Evolutionary conservation across 2,113 vertebrate species (phyloP).

Genomic region (Triplophysa tibetana): DNA sequence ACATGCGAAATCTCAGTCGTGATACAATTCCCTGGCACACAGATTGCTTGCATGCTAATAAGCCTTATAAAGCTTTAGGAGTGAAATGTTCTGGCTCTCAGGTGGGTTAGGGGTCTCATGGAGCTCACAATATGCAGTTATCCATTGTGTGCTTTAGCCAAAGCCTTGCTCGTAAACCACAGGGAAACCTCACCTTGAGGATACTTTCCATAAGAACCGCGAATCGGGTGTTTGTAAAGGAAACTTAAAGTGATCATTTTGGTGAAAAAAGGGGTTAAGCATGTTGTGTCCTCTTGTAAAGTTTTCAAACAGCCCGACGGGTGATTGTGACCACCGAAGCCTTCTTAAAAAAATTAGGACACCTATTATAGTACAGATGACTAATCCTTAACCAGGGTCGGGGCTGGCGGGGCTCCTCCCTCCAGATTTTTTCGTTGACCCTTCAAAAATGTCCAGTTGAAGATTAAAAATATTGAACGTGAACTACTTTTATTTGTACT

Average conservation of each 20-base stretch:
- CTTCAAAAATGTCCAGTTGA: too few relatives aligned
- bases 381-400: too few relatives aligned
- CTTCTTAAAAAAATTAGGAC: too few relatives aligned
- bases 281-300: too few relatives aligned
- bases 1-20: slow-evolving; percentile 27
- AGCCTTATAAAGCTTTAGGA: slow-evolving; percentile 26
- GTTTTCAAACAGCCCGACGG: too few relatives aligned
- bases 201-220: slow-evolving; percentile 41
- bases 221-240: slow-evolving; percentile 46
- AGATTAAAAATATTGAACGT: too few relatives aligned
- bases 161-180: slow-evolving; percentile 14
- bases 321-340: too few relatives aligned
- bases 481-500: too few relatives aligned
- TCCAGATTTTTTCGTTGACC: too few relatives aligned
- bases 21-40: slow-evolving; percentile 16
- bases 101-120: slow-evolving; percentile 39
- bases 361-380: too few relatives aligned
- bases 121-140: slow-evolving; percentile 41
- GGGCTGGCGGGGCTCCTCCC: too few relatives aligned
- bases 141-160: slow-evolving; percentile 28
- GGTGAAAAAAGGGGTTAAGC: too few relatives aligned
- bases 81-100: slow-evolving; percentile 13
- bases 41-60: slow-evolving; percentile 26
- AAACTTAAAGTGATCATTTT: slow-evolving; percentile 29
- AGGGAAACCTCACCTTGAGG: slow-evolving; percentile 4